A percentile compares a stretch with the other conserved stretches of the same genome.
Conservation (phyloP, 1,140 invertebrate species). For the Acromyrmex echinatior region DNA sequence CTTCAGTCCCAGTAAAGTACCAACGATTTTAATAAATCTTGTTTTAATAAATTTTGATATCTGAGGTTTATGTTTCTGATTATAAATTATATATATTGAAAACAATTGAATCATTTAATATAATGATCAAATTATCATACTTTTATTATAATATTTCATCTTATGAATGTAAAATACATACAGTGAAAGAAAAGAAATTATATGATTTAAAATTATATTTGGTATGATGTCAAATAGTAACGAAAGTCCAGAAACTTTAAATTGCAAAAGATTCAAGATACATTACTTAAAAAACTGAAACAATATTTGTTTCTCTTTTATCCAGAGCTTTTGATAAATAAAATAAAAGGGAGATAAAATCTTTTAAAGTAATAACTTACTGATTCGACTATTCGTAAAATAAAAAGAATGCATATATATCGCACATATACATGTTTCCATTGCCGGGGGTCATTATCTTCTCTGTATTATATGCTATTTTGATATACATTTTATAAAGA, state of each 20-base stretch:
- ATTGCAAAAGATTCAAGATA: background rate
- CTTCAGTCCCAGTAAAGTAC: constrained; percentile 51
- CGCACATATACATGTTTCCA: constrained; percentile 67
- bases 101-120: background rate
- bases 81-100: background rate
- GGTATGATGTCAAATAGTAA: background rate
- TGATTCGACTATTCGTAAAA: constrained; percentile 1
- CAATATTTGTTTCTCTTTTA: constrained; percentile 12
- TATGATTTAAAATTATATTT: background rate
- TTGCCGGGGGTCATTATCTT: constrained; percentile 85
- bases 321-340: background rate
- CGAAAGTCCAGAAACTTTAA: background rate
- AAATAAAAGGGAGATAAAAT: background rate
- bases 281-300: background rate
- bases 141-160: constrained; percentile 8
- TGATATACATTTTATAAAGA: constrained; percentile 30
- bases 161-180: constrained; percentile 10
- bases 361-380: background rate
- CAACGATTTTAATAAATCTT: constrained; percentile 28
- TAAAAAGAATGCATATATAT: constrained; percentile 51
- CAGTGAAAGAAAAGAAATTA: constrained; percentile 1
- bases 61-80: background rate
- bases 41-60: constrained; percentile 30
- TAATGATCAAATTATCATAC: background rate
- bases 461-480: constrained; percentile 80